These are phyloP conservation scores for Brachionus paranguensis DNA, from an alignment of 1,140 invertebrate genomes.

Conservation along the genomic window DNA sequence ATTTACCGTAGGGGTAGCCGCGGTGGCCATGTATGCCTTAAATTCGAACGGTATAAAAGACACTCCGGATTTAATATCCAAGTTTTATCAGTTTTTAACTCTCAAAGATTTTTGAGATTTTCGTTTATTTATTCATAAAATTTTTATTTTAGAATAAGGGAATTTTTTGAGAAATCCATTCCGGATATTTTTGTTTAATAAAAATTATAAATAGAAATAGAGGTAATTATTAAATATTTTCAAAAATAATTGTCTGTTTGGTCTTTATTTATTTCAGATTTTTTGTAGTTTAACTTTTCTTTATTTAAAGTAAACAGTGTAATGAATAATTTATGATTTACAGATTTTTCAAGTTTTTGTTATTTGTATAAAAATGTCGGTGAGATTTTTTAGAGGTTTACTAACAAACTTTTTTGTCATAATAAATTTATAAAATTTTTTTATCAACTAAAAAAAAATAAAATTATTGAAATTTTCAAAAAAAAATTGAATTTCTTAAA, in stretches of 20 bases:
- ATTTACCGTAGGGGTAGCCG: constrained; percentile 24
- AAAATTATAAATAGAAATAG: background rate
- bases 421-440: background rate
- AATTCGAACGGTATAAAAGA: constrained; percentile 28
- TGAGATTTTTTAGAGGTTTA: background rate
- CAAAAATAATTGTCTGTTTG: background rate
- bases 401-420: background rate
- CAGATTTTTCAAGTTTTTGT: background rate
- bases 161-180: background rate
- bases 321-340: background rate
- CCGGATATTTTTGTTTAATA: background rate
- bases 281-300: background rate
- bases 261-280: background rate
- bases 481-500: too few relatives aligned
- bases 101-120: background rate
- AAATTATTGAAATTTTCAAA: background rate
- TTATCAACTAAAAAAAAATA: background rate
- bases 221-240: background rate
- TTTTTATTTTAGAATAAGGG: background rate
- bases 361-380: background rate
- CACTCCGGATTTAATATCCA: constrained; percentile 5
- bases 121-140: background rate
- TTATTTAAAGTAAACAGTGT: background rate
- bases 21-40: constrained; percentile 26
- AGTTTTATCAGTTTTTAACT: constrained; percentile 38